These are phyloP conservation scores for Diacarnus erythraeanus DNA, from an alignment of 37 sponge, comb jelly and placozoan species.

Conservation along the genomic window DNA sequence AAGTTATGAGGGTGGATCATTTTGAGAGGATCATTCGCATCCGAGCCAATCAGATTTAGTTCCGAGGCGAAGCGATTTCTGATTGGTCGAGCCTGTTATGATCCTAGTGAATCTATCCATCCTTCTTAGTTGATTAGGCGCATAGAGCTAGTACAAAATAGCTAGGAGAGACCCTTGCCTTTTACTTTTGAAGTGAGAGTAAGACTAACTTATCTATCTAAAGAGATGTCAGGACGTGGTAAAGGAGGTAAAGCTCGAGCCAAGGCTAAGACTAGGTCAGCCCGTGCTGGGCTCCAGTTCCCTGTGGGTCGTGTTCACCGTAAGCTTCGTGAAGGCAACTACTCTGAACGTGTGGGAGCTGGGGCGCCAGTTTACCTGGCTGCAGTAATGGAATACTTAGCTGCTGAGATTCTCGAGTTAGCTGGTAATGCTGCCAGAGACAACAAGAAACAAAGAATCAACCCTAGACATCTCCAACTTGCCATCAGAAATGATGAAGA, in stretches of 20 bases:
- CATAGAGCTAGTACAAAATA: too few species aligned
- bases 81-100: conserved; percentile 40
- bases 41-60: conserved; percentile 35
- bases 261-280: conserved; percentile 94
- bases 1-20: conserved; percentile 17
- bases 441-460: conserved; percentile 99
- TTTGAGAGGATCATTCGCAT: conserved; percentile 39
- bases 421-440: conserved; percentile 99
- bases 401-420: conserved; percentile 98
- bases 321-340: conserved; percentile 89
- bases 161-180: too few species aligned
- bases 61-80: conserved; percentile 2
- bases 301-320: conserved; percentile 99
- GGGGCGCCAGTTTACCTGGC: conserved; percentile 99
- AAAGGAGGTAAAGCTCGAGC: conserved; percentile 96
- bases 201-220: too few species aligned
- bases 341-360: conserved; percentile 91
- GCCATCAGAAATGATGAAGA: conserved; percentile 99
- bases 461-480: conserved; percentile 99
- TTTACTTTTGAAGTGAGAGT: too few species aligned
- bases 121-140: too few species aligned
- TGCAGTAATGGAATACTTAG: conserved; percentile 98
- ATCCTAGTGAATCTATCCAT: conserved; percentile 37
- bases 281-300: conserved; percentile 98
- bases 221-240: conserved; percentile 98